Conservation (phyloP, 2,113 vertebrate species). For the Pomatorhinus ruficollis region DNA sequence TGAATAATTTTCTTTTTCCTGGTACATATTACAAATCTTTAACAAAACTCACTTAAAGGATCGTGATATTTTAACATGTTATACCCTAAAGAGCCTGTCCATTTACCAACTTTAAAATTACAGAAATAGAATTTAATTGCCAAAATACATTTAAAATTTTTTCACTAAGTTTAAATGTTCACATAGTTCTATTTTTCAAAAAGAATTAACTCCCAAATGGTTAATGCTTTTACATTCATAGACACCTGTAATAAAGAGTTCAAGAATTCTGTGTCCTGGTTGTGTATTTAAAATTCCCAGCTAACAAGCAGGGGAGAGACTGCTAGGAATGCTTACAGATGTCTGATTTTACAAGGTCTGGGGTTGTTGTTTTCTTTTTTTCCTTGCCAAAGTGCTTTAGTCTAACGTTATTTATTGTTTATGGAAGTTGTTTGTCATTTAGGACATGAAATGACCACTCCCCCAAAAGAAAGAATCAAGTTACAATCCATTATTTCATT, state of each 20-base stretch:
- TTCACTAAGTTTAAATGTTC: neutral
- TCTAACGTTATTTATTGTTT: slow-evolving; percentile 70
- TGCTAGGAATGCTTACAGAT: slow-evolving; percentile 65
- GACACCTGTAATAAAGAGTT: slow-evolving; percentile 6
- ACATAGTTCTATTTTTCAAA: neutral
- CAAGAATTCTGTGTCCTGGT: neutral
- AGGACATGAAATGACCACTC: slow-evolving; percentile 71
- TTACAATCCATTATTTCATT: slow-evolving; percentile 78
- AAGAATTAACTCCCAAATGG: neutral
- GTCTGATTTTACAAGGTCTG: slow-evolving; percentile 66
- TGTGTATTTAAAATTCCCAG: slow-evolving; percentile 54
- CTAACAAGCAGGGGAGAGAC: slow-evolving; percentile 47
- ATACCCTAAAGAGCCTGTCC: neutral
- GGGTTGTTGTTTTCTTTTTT: neutral
- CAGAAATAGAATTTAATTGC: neutral
- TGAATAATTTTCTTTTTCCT: neutral
- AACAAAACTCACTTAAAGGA: neutral
- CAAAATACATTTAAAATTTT: neutral
- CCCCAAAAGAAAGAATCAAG: slow-evolving; percentile 73
- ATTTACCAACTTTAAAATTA: neutral
- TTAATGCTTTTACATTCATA: neutral
- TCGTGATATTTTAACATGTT: neutral
- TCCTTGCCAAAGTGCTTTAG: slow-evolving; percentile 39
- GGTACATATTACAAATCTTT: neutral
- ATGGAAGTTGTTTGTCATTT: slow-evolving; percentile 75